A percentile compares a stretch with the other conserved stretches of the same genome.
Conservation (phyloP, 2,797 vertebrate species). For the Macrochelys suwanniensis region DNA sequence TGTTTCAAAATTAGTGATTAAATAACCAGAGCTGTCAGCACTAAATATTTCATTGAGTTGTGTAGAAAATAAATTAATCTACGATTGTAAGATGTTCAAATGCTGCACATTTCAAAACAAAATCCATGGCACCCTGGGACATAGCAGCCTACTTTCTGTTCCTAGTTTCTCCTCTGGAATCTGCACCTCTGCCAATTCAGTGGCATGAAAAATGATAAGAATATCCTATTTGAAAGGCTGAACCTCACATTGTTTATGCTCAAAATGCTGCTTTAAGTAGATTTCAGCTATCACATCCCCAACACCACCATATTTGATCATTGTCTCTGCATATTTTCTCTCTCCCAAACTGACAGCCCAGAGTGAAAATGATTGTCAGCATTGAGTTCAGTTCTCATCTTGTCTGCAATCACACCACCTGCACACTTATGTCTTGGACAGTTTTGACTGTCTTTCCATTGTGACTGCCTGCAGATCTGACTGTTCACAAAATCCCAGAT, state of each 20-base stretch:
- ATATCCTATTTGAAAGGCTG: background rate
- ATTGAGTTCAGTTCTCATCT: background rate
- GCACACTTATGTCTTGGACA: background rate
- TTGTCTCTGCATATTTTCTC: background rate
- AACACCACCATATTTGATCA: fast-evolving
- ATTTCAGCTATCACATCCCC: background rate
- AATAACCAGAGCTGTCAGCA: background rate
- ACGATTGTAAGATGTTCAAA: fast-evolving
- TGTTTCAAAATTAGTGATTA: background rate
- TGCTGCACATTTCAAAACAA: background rate
- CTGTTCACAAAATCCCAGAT: background rate
- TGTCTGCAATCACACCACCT: background rate
- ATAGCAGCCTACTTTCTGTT: background rate
- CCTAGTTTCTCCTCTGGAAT: background rate
- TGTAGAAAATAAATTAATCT: background rate
- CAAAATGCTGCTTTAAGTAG: background rate
- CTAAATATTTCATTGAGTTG: background rate
- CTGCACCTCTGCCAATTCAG: background rate
- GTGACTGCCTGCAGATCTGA: fast-evolving
- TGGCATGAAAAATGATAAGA: background rate
- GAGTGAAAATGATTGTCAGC: background rate
- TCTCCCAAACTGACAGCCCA: background rate
- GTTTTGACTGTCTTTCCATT: background rate
- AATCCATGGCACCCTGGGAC: background rate
- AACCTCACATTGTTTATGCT: background rate